Evolutionary conservation across 2,888 invertebrate species (phyloP).

Genomic region (Platycheirus albimanus): DNA sequence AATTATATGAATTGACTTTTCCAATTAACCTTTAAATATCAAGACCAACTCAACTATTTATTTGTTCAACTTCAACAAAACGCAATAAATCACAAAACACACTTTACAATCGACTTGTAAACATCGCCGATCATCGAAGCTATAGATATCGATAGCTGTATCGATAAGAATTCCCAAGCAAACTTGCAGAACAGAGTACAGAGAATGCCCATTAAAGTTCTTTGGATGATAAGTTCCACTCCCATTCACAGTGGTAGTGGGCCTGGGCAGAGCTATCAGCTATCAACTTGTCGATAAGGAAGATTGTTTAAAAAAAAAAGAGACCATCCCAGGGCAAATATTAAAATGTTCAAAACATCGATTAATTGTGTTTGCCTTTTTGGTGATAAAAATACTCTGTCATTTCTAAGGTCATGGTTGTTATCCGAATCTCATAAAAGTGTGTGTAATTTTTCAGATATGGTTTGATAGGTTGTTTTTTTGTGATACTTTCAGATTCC

Average conservation of each 20-base stretch:
- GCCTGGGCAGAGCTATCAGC: too few species aligned
- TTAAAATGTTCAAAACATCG: not conserved
- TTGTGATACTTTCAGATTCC: not conserved
- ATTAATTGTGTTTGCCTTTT: not conserved
- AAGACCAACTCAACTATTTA: not conserved
- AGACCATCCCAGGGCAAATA: not conserved
- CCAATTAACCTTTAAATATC: not conserved
- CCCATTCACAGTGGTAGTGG: not conserved
- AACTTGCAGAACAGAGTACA: too few species aligned
- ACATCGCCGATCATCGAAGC: slow-evolving; percentile 30
- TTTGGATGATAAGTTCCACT: not conserved
- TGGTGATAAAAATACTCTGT: not conserved
- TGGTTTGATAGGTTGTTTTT: too few species aligned
- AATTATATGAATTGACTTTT: not conserved
- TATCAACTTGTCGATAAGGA: not conserved
- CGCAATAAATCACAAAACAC: slow-evolving; percentile 20
- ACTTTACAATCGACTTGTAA: slow-evolving; percentile 17
- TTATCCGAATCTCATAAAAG: too few species aligned
- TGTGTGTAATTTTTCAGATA: too few species aligned
- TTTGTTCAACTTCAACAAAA: not conserved
- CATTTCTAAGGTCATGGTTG: not conserved
- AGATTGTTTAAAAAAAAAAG: not conserved
- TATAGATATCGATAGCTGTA: slow-evolving; percentile 34
- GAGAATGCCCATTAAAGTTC: not conserved
- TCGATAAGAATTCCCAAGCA: not conserved